Percentiles rank a stretch among this genome's conserved stretches.
phyloP scores from a whole-genome alignment of 2,797 vertebrate genomes.

The Calcarius lapponicus region DNA sequence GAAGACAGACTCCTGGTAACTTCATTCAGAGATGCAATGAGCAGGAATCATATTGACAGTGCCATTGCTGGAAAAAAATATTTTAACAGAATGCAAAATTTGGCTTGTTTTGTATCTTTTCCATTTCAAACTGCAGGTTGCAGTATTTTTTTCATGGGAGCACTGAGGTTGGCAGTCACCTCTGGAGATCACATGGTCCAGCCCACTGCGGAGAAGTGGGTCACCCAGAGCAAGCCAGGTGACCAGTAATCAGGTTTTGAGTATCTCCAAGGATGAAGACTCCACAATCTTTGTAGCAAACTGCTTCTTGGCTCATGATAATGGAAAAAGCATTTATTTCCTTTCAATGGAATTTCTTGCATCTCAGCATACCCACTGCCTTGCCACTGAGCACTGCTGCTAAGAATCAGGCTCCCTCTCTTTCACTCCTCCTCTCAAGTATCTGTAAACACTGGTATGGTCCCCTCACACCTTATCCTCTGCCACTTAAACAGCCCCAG shows the following conservation, averaged over 20 bases:
- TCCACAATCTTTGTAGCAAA: neutral
- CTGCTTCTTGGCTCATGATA: neutral
- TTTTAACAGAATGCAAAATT: neutral
- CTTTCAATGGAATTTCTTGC: neutral
- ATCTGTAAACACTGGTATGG: neutral
- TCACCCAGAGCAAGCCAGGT: neutral
- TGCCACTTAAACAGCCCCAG: neutral
- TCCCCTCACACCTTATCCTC: neutral
- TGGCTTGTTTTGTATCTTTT: no score
- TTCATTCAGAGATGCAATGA: neutral
- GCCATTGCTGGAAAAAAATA: neutral
- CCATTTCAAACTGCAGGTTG: no score
- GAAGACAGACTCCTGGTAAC: neutral
- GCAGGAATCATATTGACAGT: neutral
- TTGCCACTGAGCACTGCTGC: neutral
- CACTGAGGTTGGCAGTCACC: neutral
- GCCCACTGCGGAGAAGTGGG: neutral
- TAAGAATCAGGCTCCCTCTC: neutral
- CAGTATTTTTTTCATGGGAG: no score
- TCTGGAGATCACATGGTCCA: neutral
- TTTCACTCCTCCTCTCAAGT: neutral
- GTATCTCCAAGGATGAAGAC: neutral
- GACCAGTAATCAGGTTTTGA: neutral
- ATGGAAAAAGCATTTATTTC: accelerated
- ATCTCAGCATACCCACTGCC: neutral